Base-by-base conservation (phyloP, 2,888 invertebrate species). In the Odontothrips loti region DNA sequence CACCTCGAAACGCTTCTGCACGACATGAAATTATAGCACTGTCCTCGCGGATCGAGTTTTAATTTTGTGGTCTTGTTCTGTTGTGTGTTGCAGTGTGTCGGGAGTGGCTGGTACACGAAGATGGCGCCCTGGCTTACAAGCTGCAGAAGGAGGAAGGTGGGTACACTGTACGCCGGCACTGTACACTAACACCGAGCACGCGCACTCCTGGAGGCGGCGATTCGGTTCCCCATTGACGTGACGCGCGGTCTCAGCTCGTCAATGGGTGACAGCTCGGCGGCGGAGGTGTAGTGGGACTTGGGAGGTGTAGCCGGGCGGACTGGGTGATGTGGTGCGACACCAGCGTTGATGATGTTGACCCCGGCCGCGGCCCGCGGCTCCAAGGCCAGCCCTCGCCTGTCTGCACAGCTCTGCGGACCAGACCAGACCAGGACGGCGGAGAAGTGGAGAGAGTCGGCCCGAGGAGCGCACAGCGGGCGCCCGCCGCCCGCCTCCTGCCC, bases 61-160 rank as follows among this genome's bases (percentile, higher is more conserved):
- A 43, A 17, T n/a, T 15, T 58, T 27, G 68, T 75, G 23, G n/a
- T n/a, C n/a, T n/a, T n/a, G n/a, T n/a, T 27, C 27, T 75, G 0
- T 82, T 81, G 83, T 84, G 84, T 85, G 84, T 89, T 88, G 81
- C 89, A 93, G 94, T 95, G 82, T 93, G 95, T 86, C 91, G 93
- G 84, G 93, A 95, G 87, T 95, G 95, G 94, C 89, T 93, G 84
- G 93, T 95, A 51, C 92, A 94, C 85, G 95, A 95, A 88, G 95
- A 95, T 87, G 93, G 93, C 83, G 95, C 94, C 27, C 87, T 95
- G 85, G 95, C 95, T 12, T 93, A 95, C 87, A 91, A 91, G 84
- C 89, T 95, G 51, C 95, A 95, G 87, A 92, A 92, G 85, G 91
- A 95, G 89, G 95, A 95, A 89, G 94, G 95, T 91, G 89, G 89